A percentile compares a stretch with the other conserved stretches of the same genome.
These are phyloP conservation scores for Malachius bipustulatus DNA, from an alignment of 2,888 invertebrate species.

Conservation along the genomic window DNA sequence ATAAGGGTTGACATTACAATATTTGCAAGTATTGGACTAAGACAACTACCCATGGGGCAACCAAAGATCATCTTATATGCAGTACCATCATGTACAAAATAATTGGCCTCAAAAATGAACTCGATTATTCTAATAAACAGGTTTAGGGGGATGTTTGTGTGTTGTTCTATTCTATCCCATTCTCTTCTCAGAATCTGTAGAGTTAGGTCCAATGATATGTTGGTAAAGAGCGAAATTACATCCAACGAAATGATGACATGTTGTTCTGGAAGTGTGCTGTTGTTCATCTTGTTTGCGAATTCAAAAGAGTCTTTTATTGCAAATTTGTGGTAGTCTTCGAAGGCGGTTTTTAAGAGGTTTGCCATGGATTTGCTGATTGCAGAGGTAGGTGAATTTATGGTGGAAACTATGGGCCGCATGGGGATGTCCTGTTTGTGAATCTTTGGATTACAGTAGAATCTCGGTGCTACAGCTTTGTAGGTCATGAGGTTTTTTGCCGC, in stretches of 20 bases:
- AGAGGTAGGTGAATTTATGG: too few species aligned
- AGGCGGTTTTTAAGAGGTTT: not conserved
- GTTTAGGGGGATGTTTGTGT: not conserved
- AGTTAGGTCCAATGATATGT: conserved; percentile 3
- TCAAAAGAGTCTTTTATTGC: not conserved
- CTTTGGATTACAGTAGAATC: too few species aligned
- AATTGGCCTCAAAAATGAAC: too few species aligned
- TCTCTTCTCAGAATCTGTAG: not conserved
- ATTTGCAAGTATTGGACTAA: too few species aligned
- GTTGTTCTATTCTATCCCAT: conserved; percentile 1
- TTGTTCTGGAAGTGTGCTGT: not conserved
- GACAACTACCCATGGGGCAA: too few species aligned
- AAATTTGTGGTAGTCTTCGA: not conserved
- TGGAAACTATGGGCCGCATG: too few species aligned
- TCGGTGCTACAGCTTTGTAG: conserved; percentile 1
- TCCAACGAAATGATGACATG: conserved; percentile 4
- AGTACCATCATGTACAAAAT: too few species aligned
- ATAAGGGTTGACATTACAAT: too few species aligned
- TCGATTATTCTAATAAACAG: not conserved
- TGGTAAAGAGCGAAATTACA: conserved; percentile 6
- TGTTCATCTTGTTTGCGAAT: not conserved
- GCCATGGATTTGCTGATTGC: conserved; percentile 6
- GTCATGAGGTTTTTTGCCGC: not conserved
- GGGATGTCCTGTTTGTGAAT: too few species aligned
- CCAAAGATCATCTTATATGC: too few species aligned